phyloP scores from a whole-genome alignment of 2,888 invertebrate genomes.

The Graphium colonna region DNA sequence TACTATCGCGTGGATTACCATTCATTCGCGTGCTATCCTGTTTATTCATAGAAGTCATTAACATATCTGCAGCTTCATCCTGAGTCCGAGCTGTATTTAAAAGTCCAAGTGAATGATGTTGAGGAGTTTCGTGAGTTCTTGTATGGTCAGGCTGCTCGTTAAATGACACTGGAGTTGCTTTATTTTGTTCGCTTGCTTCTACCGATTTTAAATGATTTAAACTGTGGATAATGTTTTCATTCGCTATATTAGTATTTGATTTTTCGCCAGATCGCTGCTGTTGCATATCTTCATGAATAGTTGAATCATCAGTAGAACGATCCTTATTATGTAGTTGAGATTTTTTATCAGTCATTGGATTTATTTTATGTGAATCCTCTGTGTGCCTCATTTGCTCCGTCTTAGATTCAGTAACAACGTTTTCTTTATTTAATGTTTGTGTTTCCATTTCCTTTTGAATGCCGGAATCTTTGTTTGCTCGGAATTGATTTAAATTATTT shows the following conservation, averaged over 20 bases:
- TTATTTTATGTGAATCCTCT: neutral
- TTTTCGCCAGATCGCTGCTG: neutral
- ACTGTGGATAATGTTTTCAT: neutral
- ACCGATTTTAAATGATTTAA: neutral
- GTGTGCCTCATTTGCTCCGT: neutral
- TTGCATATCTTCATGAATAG: neutral
- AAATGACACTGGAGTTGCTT: neutral
- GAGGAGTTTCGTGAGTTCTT: neutral
- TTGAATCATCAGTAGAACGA: neutral
- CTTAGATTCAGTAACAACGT: neutral
- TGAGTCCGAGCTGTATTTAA: constrained; percentile 3
- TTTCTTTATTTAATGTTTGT: neutral
- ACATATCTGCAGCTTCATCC: neutral
- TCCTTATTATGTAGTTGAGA: neutral
- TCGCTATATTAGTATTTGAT: neutral
- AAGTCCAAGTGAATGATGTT: neutral
- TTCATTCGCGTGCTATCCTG: neutral
- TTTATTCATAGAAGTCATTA: constrained; percentile 1
- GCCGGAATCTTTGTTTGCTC: neutral
- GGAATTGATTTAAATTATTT: neutral
- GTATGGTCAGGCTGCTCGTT: neutral
- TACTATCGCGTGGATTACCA: neutral
- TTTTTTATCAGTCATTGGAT: neutral
- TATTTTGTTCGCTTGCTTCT: neutral
- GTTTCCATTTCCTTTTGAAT: neutral